Base-by-base conservation (phyloP, 2,888 invertebrate genomes). In the Margaritifera margaritifera region DNA sequence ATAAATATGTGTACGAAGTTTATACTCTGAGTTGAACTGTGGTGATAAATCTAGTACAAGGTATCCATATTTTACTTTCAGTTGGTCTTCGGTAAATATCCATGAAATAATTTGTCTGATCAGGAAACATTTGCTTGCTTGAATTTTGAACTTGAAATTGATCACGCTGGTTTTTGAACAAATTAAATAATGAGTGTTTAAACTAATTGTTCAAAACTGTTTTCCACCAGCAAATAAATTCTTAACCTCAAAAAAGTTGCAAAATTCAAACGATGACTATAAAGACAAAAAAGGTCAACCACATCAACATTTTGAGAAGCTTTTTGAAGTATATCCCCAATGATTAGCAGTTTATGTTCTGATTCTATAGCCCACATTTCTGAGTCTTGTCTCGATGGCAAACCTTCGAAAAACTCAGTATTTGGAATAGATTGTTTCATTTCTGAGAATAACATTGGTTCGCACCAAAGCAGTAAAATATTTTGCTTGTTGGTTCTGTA, bases 181-280 rank as follows among this genome's bases (percentile, higher is more conserved):
- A 24, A 76, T 59, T 51, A 76, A 74, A 65, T 76, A 79, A 68
- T 77, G 75, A 56, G 69, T 69, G 54, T 77, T 76, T 64, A 79
- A 61, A 66, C 69, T 71, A 6, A 74, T 68, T 3, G 77, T 76
- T 19, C 77, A 64, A 64, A 79, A 75, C n/a, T 66, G 69, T 71
- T 77, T 77, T 31, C 72, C 71, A 55, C 69, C 64, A 25, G 68
- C 51, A 72, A 76, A 79, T 24, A 79, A 22, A 63, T 74, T 75
- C 60, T 79, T 74, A 50, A 75, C 64, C 50, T 74, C 56, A 62
- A 72, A 72, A 75, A 71, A n/a, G 73, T 71, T 4, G 74, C 71
- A 56, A 71, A 69, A 59, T 74, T 69, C 11, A 62, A 54, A 66
- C 77, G 77, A 60, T 75, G 77, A 57, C 69, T 71, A 42, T 69